Conservation (phyloP, 2,113 vertebrate genomes). For the Lycocorax pyrrhopterus region DNA sequence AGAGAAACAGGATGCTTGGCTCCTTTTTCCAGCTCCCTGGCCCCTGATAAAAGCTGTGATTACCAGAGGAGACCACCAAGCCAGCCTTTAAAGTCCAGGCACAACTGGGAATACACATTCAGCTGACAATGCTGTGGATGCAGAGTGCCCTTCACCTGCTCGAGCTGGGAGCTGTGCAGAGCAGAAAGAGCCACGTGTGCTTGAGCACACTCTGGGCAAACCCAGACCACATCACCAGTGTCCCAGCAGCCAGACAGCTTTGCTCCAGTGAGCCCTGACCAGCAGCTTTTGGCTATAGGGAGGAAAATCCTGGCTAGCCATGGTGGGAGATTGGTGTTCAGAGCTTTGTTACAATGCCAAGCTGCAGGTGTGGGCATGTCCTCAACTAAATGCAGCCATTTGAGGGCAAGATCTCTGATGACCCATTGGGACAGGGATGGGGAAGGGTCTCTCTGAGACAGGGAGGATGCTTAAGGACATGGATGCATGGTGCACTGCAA, state of each 20-base stretch:
- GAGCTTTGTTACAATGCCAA: not conserved
- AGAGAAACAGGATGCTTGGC: constrained; percentile 19
- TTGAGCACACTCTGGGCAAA: not conserved
- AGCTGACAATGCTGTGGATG: not conserved
- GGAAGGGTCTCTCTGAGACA: fast-evolving
- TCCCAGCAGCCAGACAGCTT: not conserved
- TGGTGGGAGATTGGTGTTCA: not conserved
- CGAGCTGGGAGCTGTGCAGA: not conserved
- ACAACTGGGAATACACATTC: not conserved
- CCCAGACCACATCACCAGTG: fast-evolving
- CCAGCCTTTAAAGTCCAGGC: not conserved
- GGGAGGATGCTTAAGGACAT: not conserved
- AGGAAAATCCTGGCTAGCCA: not conserved
- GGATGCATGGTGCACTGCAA: not conserved
- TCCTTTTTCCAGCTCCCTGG: constrained; percentile 16
- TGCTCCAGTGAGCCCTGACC: not conserved
- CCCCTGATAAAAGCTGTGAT: not conserved
- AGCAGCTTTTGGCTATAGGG: not conserved
- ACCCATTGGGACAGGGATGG: not conserved
- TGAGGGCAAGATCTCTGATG: not conserved
- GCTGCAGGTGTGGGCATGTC: not conserved
- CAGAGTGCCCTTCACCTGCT: not conserved
- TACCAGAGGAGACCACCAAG: not conserved
- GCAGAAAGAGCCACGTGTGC: not conserved
- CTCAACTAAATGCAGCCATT: not conserved